Evolutionary conservation across 2,113 vertebrate genomes (phyloP), one percentile per base, ranked within the genome.

Genomic region (Butastur rufipennis): DNA sequence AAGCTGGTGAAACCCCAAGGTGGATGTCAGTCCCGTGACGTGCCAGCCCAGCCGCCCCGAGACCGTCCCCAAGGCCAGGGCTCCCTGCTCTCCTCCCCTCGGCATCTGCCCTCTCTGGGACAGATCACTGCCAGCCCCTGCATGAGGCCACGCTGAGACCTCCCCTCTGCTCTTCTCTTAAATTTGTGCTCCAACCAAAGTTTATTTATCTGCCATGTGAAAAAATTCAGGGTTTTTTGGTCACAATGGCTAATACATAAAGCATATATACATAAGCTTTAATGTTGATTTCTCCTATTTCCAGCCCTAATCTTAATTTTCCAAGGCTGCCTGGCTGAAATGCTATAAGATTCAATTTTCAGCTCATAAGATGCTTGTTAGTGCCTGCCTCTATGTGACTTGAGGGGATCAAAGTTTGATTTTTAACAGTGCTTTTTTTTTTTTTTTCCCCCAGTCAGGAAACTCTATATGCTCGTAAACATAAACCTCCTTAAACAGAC

Each of bases 341-440:
- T 70, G 74, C 75, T 81, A 1, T 40, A 81, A 88, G 67, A 94
- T 85, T 92, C 81, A 88, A 94, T 96, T 96, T 88, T 73, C 86
- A 91, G 70, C 75, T 90, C 71, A 13, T 73, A 68, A 92, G 91
- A 79, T 58, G 68, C 81, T 92, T 97, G 81, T 93, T 88, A 95
- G 71, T 74, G 67, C 80, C 47, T 70, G 80, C 83, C 84, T 71
- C 70, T 53, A 7, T 71, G 68, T 66, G 75, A 63, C 86, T 86
- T 53, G 0, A 73, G 78, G 70, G 86, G 83, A 93, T 71, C 82
- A 78, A 88, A 80, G 79, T 74, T 59, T 93, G 91, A 89, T 92
- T 92, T 96, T 90, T 65, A 93, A 61, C 34, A 7, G 36, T 15
- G 20, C 2, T 38, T 38, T 23, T 58, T 34, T 38, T 38, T 23